Percentiles rank a stretch among this genome's conserved stretches.
Evolutionary conservation across 2,797 vertebrate genomes (phyloP).

Genomic region (Lagorchestes hirsutus): DNA sequence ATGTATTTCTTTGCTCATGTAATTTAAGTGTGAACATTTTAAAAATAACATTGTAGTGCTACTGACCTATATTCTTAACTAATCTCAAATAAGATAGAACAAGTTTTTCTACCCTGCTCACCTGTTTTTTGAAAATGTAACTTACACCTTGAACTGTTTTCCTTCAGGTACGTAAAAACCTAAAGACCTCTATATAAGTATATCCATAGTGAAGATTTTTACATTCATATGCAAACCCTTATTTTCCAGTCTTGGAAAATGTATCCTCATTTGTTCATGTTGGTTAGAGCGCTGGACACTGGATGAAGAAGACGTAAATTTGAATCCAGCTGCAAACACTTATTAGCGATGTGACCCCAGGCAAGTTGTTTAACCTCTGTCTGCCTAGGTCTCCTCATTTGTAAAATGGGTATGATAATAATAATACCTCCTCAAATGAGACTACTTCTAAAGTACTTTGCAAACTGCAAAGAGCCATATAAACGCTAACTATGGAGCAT

Average conservation of each 20-base stretch:
- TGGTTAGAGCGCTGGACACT: neutral
- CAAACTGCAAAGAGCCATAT: neutral
- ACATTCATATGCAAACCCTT: rapidly evolving
- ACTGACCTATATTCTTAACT: neutral
- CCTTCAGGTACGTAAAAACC: neutral
- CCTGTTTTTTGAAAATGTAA: neutral
- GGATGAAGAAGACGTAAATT: neutral
- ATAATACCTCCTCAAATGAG: neutral
- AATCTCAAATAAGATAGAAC: neutral
- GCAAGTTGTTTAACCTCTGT: neutral
- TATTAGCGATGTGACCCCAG: neutral
- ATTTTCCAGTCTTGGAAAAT: neutral
- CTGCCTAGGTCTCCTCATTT: neutral
- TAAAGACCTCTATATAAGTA: neutral
- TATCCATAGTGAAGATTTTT: neutral
- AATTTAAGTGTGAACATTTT: slow-evolving; percentile 5
- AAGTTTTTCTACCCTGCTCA: neutral
- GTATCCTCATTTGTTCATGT: neutral
- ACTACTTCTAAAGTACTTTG: neutral
- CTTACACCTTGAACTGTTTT: neutral
- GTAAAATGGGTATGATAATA: neutral
- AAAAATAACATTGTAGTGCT: neutral
- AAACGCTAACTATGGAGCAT: neutral
- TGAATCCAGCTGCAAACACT: neutral
- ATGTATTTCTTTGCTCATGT: neutral